phyloP scores from a whole-genome alignment of 2,113 vertebrate species.

The Potamarius usumacintae region DNA sequence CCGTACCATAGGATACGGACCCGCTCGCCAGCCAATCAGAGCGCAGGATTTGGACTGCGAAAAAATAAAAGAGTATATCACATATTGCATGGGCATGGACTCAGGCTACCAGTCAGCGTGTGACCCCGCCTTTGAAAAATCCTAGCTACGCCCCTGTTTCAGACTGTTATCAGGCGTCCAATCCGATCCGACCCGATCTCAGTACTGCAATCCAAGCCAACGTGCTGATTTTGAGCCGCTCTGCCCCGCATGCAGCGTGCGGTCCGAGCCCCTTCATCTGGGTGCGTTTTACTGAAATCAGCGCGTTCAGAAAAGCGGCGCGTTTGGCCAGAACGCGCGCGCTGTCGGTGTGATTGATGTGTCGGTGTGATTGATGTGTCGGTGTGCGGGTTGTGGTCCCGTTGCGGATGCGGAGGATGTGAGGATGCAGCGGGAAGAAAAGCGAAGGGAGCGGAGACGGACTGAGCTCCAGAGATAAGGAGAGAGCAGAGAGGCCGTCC shows the following conservation, averaged over 20 bases:
- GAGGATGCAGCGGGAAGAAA: neutral
- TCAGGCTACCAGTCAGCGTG: no score
- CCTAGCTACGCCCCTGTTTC: neutral
- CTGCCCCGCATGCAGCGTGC: neutral
- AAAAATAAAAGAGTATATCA: no score
- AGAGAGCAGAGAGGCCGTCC: constrained; percentile 41
- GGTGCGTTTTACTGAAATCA: constrained; percentile 10
- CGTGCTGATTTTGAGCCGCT: neutral
- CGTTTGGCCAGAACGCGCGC: neutral
- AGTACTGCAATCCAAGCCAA: no score
- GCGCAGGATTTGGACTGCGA: no score
- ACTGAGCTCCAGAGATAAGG: constrained; percentile 1
- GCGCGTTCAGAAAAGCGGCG: neutral
- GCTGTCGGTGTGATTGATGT: neutral
- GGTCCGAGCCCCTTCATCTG: neutral
- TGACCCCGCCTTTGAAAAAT: no score
- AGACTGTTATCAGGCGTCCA: neutral
- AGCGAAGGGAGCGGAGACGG: neutral
- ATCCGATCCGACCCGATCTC: neutral
- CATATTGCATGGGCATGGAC: no score
- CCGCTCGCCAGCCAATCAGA: no score
- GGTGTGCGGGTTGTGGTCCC: neutral
- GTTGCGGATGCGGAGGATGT: neutral
- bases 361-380: no score
- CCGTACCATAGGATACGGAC: no score